Evolutionary conservation across 2,113 vertebrate genomes (phyloP).

Genomic region (Tylochromis polylepis): DNA sequence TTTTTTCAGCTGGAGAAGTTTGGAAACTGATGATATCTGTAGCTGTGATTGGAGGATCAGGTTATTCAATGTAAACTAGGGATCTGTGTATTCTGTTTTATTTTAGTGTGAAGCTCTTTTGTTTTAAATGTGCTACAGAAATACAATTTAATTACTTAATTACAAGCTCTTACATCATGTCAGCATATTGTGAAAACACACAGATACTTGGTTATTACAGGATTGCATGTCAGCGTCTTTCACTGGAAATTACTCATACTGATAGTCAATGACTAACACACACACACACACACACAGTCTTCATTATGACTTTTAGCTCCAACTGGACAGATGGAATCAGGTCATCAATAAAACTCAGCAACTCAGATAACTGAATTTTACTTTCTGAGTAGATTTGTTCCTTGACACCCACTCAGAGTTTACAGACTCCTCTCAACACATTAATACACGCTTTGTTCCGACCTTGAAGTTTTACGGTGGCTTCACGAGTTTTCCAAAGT

Average conservation of each 20-base stretch:
- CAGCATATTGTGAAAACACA: neutral
- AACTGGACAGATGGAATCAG: neutral
- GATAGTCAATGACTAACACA: neutral
- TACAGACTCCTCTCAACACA: neutral
- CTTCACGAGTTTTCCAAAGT: neutral
- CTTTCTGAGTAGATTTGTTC: neutral
- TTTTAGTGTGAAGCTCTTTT: neutral
- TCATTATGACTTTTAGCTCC: neutral
- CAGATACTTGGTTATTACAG: neutral
- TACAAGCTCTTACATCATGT: neutral
- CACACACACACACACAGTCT: neutral
- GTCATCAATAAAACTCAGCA: neutral
- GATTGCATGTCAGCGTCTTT: neutral
- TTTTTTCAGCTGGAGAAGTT: neutral
- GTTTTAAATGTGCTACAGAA: neutral
- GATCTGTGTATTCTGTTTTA: neutral
- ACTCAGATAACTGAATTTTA: neutral
- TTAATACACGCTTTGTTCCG: neutral
- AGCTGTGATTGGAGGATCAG: neutral
- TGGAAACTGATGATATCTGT: neutral
- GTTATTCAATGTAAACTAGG: neutral
- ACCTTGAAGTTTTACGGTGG: neutral
- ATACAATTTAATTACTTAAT: neutral
- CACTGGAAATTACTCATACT: neutral
- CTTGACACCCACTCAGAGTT: neutral